Percentiles rank a stretch among this genome's conserved stretches.
Evolutionary conservation across 2,113 vertebrate genomes (phyloP).

Genomic region (Australoheros scitulus): DNA sequence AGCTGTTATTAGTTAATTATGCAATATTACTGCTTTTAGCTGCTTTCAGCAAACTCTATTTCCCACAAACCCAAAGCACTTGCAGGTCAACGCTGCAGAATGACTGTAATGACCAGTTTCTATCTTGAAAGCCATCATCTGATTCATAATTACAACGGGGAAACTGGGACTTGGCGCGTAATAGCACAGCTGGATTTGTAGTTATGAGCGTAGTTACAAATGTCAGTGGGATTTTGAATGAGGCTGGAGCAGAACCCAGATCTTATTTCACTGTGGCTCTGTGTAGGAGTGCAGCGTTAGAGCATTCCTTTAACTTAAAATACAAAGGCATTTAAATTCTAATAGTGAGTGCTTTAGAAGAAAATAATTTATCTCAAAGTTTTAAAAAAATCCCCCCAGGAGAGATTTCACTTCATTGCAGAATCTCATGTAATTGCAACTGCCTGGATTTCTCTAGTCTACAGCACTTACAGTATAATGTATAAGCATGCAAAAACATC

Average conservation of each 20-base stretch:
- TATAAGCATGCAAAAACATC: background rate
- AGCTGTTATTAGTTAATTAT: background rate
- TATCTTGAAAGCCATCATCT: background rate
- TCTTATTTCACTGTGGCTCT: background rate
- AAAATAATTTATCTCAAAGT: background rate
- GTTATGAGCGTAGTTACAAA: background rate
- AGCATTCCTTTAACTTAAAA: background rate
- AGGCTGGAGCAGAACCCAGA: background rate
- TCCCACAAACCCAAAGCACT: background rate
- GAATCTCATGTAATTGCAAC: background rate
- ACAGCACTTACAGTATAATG: background rate
- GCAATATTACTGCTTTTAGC: background rate
- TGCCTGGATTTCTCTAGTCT: background rate
- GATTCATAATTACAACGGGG: constrained; percentile 9
- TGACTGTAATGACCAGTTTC: background rate
- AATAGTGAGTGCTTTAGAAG: background rate
- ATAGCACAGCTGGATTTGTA: constrained; percentile 8
- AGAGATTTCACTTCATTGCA: background rate
- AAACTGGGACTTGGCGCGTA: background rate
- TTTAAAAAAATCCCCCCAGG: background rate
- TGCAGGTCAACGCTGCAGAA: background rate
- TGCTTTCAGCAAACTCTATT: background rate
- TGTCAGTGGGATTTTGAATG: background rate
- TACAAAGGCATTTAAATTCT: background rate
- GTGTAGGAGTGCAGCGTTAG: background rate